These are phyloP conservation scores for Drosophila biarmipes DNA, from an alignment of 1,140 invertebrate genomes.

Conservation along the genomic window DNA sequence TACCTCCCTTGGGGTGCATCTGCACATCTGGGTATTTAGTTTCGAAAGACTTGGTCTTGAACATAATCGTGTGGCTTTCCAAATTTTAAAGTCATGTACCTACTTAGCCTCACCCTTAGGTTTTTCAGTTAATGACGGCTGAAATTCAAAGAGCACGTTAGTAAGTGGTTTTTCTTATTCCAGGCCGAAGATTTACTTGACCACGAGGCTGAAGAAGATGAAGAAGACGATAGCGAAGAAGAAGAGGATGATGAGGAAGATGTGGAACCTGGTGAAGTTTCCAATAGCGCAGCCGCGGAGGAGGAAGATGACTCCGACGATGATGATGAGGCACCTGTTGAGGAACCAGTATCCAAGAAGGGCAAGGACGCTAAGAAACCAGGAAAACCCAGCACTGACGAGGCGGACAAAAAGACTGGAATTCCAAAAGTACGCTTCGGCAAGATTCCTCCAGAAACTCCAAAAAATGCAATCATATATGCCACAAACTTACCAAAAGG, in stretches of 20 bases:
- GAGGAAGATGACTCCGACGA: slow-evolving; percentile 25
- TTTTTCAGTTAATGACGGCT: no score
- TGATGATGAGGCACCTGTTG: slow-evolving; percentile 47
- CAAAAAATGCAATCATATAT: slow-evolving; percentile 36
- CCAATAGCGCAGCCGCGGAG: not conserved
- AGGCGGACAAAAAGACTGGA: slow-evolving; percentile 30
- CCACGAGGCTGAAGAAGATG: slow-evolving; percentile 50
- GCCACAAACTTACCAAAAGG: slow-evolving; percentile 45
- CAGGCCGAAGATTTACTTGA: slow-evolving; percentile 38
- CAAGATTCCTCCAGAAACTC: slow-evolving; percentile 39
- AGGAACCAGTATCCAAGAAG: slow-evolving; percentile 44
- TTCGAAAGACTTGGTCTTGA: no score
- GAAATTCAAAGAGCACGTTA: not conserved
- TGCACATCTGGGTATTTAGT: no score
- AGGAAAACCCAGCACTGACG: not conserved
- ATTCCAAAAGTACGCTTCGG: slow-evolving; percentile 56
- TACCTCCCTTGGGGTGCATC: no score
- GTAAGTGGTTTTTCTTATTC: slow-evolving; percentile 5
- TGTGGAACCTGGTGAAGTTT: slow-evolving; percentile 49
- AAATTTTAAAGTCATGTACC: no score
- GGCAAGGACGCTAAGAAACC: not conserved
- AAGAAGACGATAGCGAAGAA: slow-evolving; percentile 23
- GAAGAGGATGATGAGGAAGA: slow-evolving; percentile 45
- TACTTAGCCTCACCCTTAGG: not conserved
- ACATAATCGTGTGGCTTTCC: no score